These are phyloP conservation scores for Aphelocoma californica DNA, from an alignment of 2,797 vertebrate species.

Conservation along the genomic window DNA sequence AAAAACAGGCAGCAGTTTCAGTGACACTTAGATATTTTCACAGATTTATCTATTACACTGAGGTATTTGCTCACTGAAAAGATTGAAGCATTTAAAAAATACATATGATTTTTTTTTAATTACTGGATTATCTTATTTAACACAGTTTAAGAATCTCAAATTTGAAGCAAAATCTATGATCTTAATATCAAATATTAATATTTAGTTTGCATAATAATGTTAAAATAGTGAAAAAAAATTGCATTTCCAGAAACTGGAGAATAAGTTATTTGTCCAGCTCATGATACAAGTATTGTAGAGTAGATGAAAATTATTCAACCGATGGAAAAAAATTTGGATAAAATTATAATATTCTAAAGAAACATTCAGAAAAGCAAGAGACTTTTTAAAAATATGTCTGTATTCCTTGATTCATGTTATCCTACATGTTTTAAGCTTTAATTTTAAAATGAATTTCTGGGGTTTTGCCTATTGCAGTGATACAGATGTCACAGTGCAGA, in stretches of 20 bases:
- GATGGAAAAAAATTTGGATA: neutral
- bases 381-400: rapidly evolving
- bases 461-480: neutral
- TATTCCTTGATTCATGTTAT: neutral
- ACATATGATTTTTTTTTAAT: rapidly evolving
- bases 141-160: neutral
- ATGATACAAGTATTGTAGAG: neutral
- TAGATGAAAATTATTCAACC: neutral
- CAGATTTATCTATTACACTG: neutral
- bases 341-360: neutral
- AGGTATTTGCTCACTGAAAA: neutral
- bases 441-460: neutral
- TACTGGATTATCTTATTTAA: neutral
- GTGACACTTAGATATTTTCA: neutral
- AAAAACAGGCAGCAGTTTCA: neutral
- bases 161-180: neutral
- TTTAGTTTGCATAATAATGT: neutral
- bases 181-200: neutral
- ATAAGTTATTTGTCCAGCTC: neutral
- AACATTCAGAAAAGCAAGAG: neutral
- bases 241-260: neutral
- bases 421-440: neutral
- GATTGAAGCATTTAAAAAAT: neutral
- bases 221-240: neutral
- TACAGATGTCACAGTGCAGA: constrained; percentile 52